Percentiles rank a stretch among this genome's conserved stretches.
Evolutionary conservation across 2,797 vertebrate genomes (phyloP).

Genomic region (Alfaro cultratus): DNA sequence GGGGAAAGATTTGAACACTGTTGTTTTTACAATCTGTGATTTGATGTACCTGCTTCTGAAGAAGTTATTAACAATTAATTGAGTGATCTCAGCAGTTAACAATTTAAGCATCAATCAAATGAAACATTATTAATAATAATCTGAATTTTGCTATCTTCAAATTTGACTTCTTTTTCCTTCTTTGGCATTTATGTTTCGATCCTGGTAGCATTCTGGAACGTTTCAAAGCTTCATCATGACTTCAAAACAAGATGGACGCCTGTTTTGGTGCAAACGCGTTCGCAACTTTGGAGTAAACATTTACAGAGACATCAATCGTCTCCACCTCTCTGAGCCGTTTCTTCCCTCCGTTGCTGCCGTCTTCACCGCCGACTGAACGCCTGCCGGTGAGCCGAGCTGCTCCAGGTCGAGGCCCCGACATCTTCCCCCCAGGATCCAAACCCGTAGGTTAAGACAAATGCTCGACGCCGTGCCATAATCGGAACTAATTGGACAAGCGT

Average conservation of each 20-base stretch:
- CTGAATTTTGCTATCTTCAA: too few relatives aligned
- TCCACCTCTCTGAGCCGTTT: conserved; percentile 4
- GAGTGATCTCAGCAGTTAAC: not conserved
- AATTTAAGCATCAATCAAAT: not conserved
- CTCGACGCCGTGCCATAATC: conserved; percentile 59
- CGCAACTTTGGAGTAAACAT: not conserved
- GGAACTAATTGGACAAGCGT: conserved; percentile 69
- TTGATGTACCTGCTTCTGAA: not conserved
- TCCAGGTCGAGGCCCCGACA: conserved; percentile 4
- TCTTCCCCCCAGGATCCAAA: conserved; percentile 32
- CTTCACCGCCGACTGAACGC: conserved; percentile 42
- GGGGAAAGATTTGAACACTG: not conserved
- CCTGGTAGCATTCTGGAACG: too few relatives aligned
- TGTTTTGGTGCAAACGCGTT: not conserved
- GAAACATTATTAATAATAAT: not conserved
- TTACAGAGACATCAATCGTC: not conserved
- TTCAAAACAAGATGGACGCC: not conserved
- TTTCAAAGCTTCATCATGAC: not conserved
- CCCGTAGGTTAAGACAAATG: conserved; percentile 46
- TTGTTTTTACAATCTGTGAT: not conserved
- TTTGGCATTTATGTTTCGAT: too few relatives aligned
- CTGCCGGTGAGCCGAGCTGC: conserved; percentile 36
- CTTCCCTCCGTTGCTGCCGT: conserved; percentile 32
- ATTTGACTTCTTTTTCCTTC: too few relatives aligned
- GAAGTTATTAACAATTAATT: not conserved